phyloP scores from a whole-genome alignment of 2,888 invertebrate species.

The Malachius bipustulatus region DNA sequence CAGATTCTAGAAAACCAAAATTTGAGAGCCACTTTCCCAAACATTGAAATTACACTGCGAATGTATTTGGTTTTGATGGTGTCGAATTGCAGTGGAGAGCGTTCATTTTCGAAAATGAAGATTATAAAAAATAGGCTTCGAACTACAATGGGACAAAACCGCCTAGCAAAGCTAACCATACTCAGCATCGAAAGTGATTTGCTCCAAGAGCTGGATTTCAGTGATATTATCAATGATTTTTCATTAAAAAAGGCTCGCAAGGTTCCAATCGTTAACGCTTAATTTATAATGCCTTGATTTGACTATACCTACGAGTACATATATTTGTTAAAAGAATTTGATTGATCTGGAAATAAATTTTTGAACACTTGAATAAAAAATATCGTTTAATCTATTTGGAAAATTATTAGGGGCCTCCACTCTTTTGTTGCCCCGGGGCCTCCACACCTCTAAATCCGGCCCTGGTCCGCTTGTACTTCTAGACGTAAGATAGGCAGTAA shows the following conservation, averaged over 20 bases:
- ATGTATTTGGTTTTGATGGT: conserved; percentile 11
- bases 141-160: conserved; percentile 12
- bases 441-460: conserved; percentile 5
- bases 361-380: conserved; percentile 1
- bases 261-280: conserved; percentile 1
- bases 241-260: conserved; percentile 3
- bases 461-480: too few relatives aligned
- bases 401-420: background rate
- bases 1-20: conserved; percentile 9
- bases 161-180: conserved; percentile 8
- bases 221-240: conserved; percentile 6
- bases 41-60: conserved; percentile 9
- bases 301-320: background rate
- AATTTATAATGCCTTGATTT: background rate
- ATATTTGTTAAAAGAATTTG: background rate
- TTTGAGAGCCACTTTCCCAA: conserved; percentile 9
- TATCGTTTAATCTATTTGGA: background rate
- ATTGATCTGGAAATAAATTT: conserved; percentile 3
- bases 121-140: conserved; percentile 12
- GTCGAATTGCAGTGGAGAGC: conserved; percentile 7
- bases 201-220: conserved; percentile 9
- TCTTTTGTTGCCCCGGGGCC: background rate
- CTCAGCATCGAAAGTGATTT: conserved; percentile 13
- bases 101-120: conserved; percentile 6
- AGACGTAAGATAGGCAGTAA: too few relatives aligned